Evolutionary conservation across 2,113 vertebrate genomes (phyloP), one percentile per base, ranked within the genome.

Genomic region (Rallus limicola): DNA sequence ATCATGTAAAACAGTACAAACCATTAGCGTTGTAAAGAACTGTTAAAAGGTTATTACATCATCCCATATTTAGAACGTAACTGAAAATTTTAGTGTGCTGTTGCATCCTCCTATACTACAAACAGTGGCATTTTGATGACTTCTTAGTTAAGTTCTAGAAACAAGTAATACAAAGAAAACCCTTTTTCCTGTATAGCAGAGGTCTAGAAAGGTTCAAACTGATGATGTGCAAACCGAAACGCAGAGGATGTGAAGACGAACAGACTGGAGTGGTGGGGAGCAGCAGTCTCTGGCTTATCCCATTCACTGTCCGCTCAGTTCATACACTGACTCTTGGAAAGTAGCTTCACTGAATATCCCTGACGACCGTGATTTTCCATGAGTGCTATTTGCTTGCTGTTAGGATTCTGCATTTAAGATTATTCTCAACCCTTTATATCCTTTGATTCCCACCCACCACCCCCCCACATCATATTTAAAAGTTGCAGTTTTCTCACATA

Each of bases 181-280:
- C 31, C 3, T 24, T 91, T 95, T 84, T 87, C 67, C 72, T 58
- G 26, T 58, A 88, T 4, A 87, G 29, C 50, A 68, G 52, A 74
- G 29, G 56, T 59, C 44, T 48, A 76, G 28, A 95, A 83, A 82
- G 67, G 95, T 68, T 90, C 50, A 21, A 93, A 85, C 23, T 68
- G 48, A 67, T 80, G 38, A 93, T 46, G 50, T n/a, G 48, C 67
- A 97, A 97, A 97, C 60, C 42, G 29, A 96, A 97, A 83, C 19
- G 10, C 11, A 82, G 56, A 75, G 59, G 80, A 74, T 53, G 46
- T 48, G 75, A 96, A 86, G 55, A 80, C 40, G 86, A 85, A 76
- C 4, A 77, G 69, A 90, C 86, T 87, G 96, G 31, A n/a, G 90
- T 16, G 83, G 60, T 64, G 74, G 55, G 91, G 97, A 76, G 62